These are phyloP conservation scores for Cheiracanthium punctorium DNA, from an alignment of 2,888 invertebrate genomes.

Conservation along the genomic window DNA sequence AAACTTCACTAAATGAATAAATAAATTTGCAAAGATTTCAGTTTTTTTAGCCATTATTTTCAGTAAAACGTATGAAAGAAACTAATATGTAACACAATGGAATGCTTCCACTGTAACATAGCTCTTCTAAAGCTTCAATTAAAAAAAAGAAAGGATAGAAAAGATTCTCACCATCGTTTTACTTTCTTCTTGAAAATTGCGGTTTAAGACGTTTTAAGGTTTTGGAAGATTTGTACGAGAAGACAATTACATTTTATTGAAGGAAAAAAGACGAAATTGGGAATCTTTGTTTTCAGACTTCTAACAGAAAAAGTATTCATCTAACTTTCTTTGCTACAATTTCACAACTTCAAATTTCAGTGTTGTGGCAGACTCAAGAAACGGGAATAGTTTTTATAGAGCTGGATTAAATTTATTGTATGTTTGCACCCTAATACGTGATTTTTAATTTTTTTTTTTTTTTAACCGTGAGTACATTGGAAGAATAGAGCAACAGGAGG, in stretches of 20 bases:
- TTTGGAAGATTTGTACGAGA: conserved; percentile 28
- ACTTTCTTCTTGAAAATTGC: conserved; percentile 16
- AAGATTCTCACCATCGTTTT: conserved; percentile 7
- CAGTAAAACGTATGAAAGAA: no score
- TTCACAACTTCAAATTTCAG: neutral
- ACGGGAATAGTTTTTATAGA: no score
- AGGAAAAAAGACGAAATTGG: conserved; percentile 23
- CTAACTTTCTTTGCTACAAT: conserved; percentile 11
- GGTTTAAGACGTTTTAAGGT: conserved; percentile 20
- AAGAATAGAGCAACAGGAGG: no score
- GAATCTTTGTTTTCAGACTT: conserved; percentile 18
- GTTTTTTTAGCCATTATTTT: no score
- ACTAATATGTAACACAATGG: no score
- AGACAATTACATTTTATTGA: conserved; percentile 30
- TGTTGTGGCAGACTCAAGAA: neutral
- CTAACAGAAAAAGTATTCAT: neutral
- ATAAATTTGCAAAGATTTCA: no score
- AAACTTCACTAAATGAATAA: no score
- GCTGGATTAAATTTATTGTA: no score
- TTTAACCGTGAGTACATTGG: no score
- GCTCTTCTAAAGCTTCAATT: neutral
- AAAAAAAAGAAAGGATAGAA: neutral
- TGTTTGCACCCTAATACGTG: no score
- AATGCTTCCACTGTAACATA: no score
- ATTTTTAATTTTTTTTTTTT: no score